Evolutionary conservation across 2,113 vertebrate species (phyloP).

Genomic region (Dasyornis broadbenti): DNA sequence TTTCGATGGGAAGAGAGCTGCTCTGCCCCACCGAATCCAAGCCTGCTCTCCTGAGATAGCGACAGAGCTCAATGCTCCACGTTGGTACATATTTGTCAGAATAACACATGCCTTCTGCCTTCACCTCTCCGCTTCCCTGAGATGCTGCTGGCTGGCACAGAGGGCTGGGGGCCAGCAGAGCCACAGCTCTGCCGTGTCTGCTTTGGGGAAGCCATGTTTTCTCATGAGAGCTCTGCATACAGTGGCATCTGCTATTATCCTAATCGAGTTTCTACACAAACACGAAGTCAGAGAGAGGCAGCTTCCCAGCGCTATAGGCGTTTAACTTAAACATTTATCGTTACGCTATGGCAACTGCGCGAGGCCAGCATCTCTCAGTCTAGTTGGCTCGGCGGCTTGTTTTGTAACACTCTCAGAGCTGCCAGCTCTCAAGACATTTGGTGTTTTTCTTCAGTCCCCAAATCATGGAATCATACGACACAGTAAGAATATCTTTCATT

Average conservation of each 20-base stretch:
- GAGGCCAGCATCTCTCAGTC: slow-evolving; percentile 49
- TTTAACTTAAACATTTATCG: slow-evolving; percentile 57
- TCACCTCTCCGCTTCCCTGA: neutral
- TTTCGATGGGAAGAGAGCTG: neutral
- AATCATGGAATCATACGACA: neutral
- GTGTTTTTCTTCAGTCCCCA: slow-evolving; percentile 61
- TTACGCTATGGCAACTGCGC: slow-evolving; percentile 18
- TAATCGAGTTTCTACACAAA: neutral
- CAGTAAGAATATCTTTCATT: slow-evolving; percentile 33
- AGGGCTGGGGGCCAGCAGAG: neutral
- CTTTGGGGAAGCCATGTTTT: neutral
- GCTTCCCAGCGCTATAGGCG: slow-evolving; percentile 18
- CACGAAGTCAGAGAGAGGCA: neutral
- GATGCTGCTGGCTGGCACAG: neutral
- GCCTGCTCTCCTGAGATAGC: fast-evolving
- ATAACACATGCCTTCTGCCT: neutral
- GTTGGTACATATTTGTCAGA: neutral
- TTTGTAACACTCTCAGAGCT: slow-evolving; percentile 54
- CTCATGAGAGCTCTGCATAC: neutral
- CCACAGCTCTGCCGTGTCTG: fast-evolving
- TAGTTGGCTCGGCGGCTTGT: slow-evolving; percentile 56
- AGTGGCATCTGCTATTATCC: neutral
- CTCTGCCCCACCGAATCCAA: fast-evolving
- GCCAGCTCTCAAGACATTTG: slow-evolving; percentile 66
- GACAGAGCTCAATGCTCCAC: fast-evolving